Percentiles rank a stretch among this genome's conserved stretches.
Evolutionary conservation across 2,797 vertebrate species (phyloP).

Genomic region (Holocentrus rufus): DNA sequence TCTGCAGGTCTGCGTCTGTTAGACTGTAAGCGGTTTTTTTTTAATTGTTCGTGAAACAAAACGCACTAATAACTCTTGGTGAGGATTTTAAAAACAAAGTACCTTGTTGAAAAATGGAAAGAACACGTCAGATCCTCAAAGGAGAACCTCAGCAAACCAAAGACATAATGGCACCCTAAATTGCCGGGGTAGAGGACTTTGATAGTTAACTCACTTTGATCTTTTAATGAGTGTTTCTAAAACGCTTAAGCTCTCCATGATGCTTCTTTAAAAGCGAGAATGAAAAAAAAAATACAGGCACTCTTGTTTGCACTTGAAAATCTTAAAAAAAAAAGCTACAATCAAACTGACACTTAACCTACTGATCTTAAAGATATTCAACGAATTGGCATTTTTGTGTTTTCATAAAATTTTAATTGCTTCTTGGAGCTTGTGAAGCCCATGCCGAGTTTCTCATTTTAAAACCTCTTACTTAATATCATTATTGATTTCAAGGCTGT

Average conservation of each 20-base stretch:
- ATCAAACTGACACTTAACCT: background rate
- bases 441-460: background rate
- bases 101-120: conserved; percentile 17
- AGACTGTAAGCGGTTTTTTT: conserved; percentile 14
- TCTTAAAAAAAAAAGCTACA: conserved; percentile 15
- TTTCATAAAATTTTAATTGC: too few relatives aligned
- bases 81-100: conserved; percentile 45
- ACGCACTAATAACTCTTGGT: conserved; percentile 13
- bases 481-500: background rate
- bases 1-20: background rate
- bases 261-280: conserved; percentile 46
- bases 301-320: conserved; percentile 30
- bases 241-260: conserved; percentile 51
- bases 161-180: conserved; percentile 64
- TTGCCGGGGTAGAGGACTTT: conserved; percentile 64
- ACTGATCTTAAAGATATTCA: background rate
- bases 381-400: background rate
- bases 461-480: background rate
- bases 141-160: conserved; percentile 34
- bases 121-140: conserved; percentile 48
- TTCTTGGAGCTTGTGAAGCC: too few relatives aligned
- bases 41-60: conserved; percentile 24
- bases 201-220: conserved; percentile 78
- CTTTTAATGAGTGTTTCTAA: conserved; percentile 76
- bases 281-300: conserved; percentile 30